phyloP scores from a whole-genome alignment of 2,113 vertebrate genomes.

The Scytalopus superciliaris region DNA sequence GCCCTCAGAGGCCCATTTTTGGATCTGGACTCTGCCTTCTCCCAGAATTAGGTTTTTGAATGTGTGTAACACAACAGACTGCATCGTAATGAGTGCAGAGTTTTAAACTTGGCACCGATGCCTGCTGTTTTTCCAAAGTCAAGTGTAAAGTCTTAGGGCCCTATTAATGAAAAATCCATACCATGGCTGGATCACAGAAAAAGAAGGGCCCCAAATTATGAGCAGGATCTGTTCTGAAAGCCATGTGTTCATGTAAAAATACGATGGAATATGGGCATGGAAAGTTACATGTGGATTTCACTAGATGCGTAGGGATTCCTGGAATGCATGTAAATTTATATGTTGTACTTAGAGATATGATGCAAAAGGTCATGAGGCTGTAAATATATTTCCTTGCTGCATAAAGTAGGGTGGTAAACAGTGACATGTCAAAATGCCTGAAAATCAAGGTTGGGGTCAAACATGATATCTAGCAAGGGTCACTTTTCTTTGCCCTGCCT shows the following conservation, averaged over 20 bases:
- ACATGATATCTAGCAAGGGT: neutral
- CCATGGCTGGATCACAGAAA: neutral
- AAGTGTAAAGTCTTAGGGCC: constrained; percentile 15
- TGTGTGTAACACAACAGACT: neutral
- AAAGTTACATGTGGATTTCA: constrained; percentile 3
- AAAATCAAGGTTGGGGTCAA: neutral
- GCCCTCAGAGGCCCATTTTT: neutral
- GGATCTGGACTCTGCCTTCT: neutral
- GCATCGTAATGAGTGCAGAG: neutral
- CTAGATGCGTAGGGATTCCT: neutral
- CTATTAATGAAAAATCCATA: constrained; percentile 35
- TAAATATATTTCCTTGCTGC: constrained; percentile 16
- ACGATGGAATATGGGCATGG: neutral
- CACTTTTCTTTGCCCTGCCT: neutral
- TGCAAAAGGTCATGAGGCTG: neutral
- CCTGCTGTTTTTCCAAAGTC: constrained; percentile 13
- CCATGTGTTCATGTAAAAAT: constrained; percentile 1
- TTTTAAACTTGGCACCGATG: neutral
- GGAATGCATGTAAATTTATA: constrained; percentile 1
- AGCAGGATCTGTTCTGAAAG: constrained; percentile 26
- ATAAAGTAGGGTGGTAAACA: neutral
- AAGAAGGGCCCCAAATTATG: neutral
- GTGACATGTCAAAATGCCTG: neutral
- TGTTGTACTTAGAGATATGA: neutral
- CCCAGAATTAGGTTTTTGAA: neutral